phyloP scores from a whole-genome alignment of 2,888 invertebrate genomes.

The Mechanitis messenoides region DNA sequence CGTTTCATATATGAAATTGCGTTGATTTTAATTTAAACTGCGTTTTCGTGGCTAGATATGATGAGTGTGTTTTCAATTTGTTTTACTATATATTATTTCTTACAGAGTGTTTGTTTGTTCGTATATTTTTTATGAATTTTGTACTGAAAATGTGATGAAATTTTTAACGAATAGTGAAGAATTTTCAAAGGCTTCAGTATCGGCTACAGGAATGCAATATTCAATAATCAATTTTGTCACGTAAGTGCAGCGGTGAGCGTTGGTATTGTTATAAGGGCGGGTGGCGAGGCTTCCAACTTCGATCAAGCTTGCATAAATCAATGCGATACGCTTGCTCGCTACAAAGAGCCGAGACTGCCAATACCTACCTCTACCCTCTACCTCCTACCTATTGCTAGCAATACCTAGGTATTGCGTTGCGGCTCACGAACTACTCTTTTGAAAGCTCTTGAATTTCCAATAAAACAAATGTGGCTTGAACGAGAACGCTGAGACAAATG shows the following conservation, averaged over 20 bases:
- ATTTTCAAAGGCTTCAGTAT: background rate
- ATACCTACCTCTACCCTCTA: constrained; percentile 23
- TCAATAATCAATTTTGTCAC: constrained; percentile 43
- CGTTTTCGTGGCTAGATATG: constrained; percentile 4
- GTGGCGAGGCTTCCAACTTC: constrained; percentile 36
- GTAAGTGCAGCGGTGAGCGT: constrained; percentile 43
- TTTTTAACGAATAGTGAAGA: no score
- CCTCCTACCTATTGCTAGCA: constrained; percentile 7
- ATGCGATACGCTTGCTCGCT: constrained; percentile 68
- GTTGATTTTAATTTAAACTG: constrained; percentile 19
- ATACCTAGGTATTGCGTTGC: constrained; percentile 15
- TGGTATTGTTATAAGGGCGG: constrained; percentile 52
- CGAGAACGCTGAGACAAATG: constrained; percentile 15
- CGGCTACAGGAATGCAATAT: constrained; percentile 36
- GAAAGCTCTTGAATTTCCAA: constrained; percentile 24
- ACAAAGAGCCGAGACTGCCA: constrained; percentile 61
- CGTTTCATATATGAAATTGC: constrained; percentile 25
- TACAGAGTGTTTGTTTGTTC: background rate
- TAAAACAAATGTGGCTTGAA: constrained; percentile 25
- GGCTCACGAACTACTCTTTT: constrained; percentile 21
- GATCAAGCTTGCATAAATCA: constrained; percentile 74
- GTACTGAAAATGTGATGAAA: no score
- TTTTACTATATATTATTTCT: background rate
- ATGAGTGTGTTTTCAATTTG: constrained; percentile 7
- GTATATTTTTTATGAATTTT: background rate